phyloP scores from a whole-genome alignment of 2,113 vertebrate species.

The Myotis brandtii region DNA sequence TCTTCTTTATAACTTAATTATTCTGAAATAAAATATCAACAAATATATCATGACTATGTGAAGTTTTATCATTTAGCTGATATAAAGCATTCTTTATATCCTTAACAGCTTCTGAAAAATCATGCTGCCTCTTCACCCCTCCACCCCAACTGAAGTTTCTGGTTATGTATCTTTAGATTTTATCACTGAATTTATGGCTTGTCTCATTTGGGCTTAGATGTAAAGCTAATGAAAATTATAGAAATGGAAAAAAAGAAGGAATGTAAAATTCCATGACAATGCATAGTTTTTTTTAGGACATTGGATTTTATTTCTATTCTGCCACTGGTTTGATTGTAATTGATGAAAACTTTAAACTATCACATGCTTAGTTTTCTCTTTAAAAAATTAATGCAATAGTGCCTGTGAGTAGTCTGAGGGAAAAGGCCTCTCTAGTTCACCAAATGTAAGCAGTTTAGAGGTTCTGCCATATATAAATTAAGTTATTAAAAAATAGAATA shows the following conservation, averaged over 20 bases:
- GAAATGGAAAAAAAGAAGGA: conserved; percentile 24
- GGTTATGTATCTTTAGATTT: neutral
- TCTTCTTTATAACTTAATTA: conserved; percentile 57
- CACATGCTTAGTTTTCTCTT: neutral
- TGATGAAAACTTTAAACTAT: neutral
- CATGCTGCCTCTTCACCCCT: neutral
- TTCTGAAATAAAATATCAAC: conserved; percentile 52
- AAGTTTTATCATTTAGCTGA: neutral
- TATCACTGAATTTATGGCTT: conserved; percentile 10
- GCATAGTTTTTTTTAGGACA: neutral
- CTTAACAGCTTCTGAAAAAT: neutral
- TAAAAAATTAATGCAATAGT: neutral
- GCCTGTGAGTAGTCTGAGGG: conserved; percentile 22
- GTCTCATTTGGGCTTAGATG: conserved; percentile 27
- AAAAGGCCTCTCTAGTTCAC: neutral
- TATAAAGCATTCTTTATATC: neutral
- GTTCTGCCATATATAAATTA: neutral
- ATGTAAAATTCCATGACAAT: neutral
- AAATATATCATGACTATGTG: neutral
- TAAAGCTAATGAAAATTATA: conserved; percentile 14
- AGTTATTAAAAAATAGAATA: neutral
- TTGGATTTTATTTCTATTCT: neutral
- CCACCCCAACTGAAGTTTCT: neutral
- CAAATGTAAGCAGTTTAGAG: neutral
- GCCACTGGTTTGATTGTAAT: neutral